A percentile compares a stretch with the other conserved stretches of the same genome.
Conservation (phyloP, 2,797 vertebrate species). For the Picus viridis region DNA sequence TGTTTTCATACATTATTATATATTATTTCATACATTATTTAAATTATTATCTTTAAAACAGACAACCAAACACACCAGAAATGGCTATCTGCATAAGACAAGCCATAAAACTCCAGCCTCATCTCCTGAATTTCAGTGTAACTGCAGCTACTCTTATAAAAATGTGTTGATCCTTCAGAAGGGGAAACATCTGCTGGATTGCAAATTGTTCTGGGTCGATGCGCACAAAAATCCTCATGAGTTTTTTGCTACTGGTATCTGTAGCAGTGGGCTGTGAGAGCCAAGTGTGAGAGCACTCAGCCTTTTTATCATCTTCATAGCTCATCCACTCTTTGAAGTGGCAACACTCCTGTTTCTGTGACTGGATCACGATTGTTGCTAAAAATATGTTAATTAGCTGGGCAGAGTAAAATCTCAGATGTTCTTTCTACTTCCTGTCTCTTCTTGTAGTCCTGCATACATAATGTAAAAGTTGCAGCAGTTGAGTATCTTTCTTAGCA, state of each 20-base stretch:
- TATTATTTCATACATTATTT: neutral
- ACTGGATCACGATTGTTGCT: neutral
- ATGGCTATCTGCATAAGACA: neutral
- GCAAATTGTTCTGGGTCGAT: accelerated
- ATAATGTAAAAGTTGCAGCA: neutral
- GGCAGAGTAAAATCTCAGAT: neutral
- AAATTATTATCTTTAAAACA: neutral
- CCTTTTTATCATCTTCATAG: neutral
- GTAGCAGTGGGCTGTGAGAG: neutral
- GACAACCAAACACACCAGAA: neutral
- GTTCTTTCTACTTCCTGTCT: neutral
- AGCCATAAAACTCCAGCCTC: neutral
- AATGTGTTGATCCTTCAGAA: neutral
- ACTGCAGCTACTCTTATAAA: neutral
- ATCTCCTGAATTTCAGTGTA: neutral
- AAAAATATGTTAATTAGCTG: neutral
- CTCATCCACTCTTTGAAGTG: neutral
- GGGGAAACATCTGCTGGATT: neutral
- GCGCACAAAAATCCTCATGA: neutral
- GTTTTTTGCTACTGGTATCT: neutral
- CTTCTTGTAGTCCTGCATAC: neutral
- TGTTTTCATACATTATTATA: too few relatives aligned
- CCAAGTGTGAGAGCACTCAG: neutral
- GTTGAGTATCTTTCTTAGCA: neutral
- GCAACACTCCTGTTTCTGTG: neutral